Evolutionary conservation across 2,797 vertebrate genomes (phyloP).

Genomic region (Cyprinella venusta): DNA sequence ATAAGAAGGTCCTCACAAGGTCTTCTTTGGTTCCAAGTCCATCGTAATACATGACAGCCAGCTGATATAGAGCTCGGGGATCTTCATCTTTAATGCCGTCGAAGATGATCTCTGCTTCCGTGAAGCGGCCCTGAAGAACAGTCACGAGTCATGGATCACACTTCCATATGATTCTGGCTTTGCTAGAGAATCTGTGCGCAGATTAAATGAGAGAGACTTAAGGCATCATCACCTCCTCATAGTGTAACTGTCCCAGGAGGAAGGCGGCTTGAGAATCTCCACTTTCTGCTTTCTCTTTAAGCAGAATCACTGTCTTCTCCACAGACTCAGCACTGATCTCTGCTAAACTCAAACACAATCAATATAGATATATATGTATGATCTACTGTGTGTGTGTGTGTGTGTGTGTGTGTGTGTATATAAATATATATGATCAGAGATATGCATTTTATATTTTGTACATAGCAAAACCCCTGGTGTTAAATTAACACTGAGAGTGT

Average conservation of each 20-base stretch:
- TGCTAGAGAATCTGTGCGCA: not conserved
- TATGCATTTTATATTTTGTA: too few species aligned
- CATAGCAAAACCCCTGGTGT: too few species aligned
- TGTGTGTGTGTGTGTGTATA: too few species aligned
- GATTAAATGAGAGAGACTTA: not conserved
- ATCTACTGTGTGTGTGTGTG: too few species aligned
- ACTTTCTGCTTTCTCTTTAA: slow-evolving; percentile 59
- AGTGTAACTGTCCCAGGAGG: slow-evolving; percentile 78
- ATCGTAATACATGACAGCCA: slow-evolving; percentile 83
- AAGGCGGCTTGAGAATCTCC: slow-evolving; percentile 73
- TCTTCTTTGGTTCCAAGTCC: slow-evolving; percentile 75
- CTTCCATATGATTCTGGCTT: not conserved
- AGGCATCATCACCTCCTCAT: slow-evolving; percentile 74
- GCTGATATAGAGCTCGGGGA: slow-evolving; percentile 81
- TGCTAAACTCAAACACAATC: not conserved
- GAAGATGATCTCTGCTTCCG: slow-evolving; percentile 76
- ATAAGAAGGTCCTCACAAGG: slow-evolving; percentile 70
- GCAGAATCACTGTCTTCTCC: slow-evolving; percentile 61
- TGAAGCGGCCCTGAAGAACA: slow-evolving; percentile 73
- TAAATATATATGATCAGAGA: too few species aligned
- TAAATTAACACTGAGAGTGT: too few species aligned
- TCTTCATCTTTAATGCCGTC: slow-evolving; percentile 77
- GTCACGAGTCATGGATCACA: not conserved
- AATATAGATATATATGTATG: too few species aligned
- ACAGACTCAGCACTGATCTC: slow-evolving; percentile 35